Evolutionary conservation across 2,797 vertebrate species (phyloP).

Genomic region (Halcyon chelicuti): DNA sequence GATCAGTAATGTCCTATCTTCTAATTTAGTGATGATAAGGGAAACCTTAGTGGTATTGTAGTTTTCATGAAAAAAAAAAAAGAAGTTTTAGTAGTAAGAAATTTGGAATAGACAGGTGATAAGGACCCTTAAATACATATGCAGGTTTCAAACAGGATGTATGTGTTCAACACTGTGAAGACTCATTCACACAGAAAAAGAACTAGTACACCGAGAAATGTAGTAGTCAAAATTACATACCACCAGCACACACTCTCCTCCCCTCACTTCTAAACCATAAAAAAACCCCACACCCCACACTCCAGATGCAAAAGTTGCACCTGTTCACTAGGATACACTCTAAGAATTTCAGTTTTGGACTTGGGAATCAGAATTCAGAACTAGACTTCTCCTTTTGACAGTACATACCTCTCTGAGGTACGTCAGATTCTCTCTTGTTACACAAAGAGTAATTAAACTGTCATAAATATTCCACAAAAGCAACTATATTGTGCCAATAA

Average conservation of each 20-base stretch:
- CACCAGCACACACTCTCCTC: too few species aligned
- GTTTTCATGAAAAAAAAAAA: neutral
- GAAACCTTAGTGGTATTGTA: accelerated
- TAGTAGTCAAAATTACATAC: neutral
- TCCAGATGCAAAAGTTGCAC: accelerated
- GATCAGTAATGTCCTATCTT: neutral
- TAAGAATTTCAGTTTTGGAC: neutral
- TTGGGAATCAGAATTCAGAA: neutral
- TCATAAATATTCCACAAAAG: neutral
- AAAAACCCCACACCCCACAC: neutral
- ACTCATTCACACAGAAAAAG: neutral
- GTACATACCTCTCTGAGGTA: neutral
- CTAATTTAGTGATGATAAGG: neutral
- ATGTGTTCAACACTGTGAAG: neutral
- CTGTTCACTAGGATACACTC: neutral
- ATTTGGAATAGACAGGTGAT: neutral
- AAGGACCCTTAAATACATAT: neutral
- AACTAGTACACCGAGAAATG: neutral
- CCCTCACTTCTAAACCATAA: accelerated
- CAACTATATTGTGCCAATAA: neutral
- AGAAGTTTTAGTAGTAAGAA: neutral
- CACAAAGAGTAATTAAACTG: neutral
- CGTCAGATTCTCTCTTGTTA: neutral
- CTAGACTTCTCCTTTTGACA: neutral
- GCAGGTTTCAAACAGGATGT: neutral